These are phyloP conservation scores for Scelioninae gen. 1 DNA, from an alignment of 2,888 invertebrate species.

Conservation along the genomic window DNA sequence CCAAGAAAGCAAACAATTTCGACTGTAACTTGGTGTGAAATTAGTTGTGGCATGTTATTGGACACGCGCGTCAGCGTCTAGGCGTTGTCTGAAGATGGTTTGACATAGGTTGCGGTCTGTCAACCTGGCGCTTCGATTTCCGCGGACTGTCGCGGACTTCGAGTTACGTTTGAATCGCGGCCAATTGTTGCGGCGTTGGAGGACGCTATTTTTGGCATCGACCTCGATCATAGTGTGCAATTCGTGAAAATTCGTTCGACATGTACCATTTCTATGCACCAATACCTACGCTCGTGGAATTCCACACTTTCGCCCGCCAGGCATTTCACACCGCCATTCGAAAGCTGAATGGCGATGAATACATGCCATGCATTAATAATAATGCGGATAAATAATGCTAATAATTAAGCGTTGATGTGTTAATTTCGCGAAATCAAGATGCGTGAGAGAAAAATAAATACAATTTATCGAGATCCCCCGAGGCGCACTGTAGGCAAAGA, in stretches of 20 bases:
- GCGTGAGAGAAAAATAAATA: background rate
- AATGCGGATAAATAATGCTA: slow-evolving; percentile 27
- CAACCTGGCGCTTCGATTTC: slow-evolving; percentile 44
- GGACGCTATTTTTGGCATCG: slow-evolving; percentile 59
- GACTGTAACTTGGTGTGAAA: slow-evolving; percentile 34
- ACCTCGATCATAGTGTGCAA: slow-evolving; percentile 42
- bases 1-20: background rate
- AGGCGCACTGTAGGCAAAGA: background rate
- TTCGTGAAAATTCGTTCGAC: slow-evolving; percentile 33
- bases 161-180: slow-evolving; percentile 55
- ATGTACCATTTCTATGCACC: slow-evolving; percentile 1
- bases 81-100: slow-evolving; percentile 47
- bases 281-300: slow-evolving; percentile 38
- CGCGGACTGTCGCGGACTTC: slow-evolving; percentile 32
- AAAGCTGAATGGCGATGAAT: slow-evolving; percentile 20
- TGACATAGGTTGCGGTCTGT: slow-evolving; percentile 21
- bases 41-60: slow-evolving; percentile 36
- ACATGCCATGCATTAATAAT: slow-evolving; percentile 28
- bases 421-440: slow-evolving; percentile 28
- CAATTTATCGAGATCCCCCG: slow-evolving; percentile 3
- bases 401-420: slow-evolving; percentile 33
- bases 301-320: slow-evolving; percentile 27
- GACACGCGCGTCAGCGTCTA: slow-evolving; percentile 42
- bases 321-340: slow-evolving; percentile 19
- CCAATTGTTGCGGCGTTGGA: slow-evolving; percentile 51